Conservation (phyloP, 2,797 vertebrate species). For the Sebastes cheni region DNA sequence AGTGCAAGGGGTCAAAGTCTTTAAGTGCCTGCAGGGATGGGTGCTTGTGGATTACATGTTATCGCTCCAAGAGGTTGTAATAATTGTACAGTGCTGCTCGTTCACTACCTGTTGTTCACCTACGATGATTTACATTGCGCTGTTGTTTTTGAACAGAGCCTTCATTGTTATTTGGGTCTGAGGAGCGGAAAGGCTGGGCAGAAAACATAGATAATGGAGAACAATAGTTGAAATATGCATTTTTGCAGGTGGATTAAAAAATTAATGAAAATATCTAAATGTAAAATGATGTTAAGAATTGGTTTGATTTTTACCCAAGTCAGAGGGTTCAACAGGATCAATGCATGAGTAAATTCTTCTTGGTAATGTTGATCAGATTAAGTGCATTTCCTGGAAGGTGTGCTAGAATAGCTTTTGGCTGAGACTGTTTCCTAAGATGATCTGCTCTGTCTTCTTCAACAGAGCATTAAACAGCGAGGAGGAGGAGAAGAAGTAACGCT, state of each 20-base stretch:
- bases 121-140: constrained; percentile 38
- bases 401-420: constrained; percentile 51
- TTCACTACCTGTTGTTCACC: constrained; percentile 63
- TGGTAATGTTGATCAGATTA: constrained; percentile 65
- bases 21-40: constrained; percentile 83
- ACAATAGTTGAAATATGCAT: not conserved
- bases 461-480: constrained; percentile 53
- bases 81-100: constrained; percentile 65
- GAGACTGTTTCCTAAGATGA: constrained; percentile 55
- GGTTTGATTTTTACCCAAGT: not conserved
- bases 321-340: constrained; percentile 9
- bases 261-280: not conserved
- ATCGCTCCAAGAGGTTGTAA: constrained; percentile 61
- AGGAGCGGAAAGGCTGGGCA: not conserved
- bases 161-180: constrained; percentile 11
- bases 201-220: not conserved
- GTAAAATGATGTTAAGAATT: not conserved
- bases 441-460: constrained; percentile 46
- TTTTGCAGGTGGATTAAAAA: not conserved
- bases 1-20: constrained; percentile 85
- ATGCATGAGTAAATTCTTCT: constrained; percentile 44
- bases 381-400: constrained; percentile 67
- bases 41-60: constrained; percentile 77
- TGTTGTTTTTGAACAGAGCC: constrained; percentile 25
- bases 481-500: constrained; percentile 29